Evolutionary conservation across 2,888 invertebrate species (phyloP).

Genomic region (Chymomyza amoena): DNA sequence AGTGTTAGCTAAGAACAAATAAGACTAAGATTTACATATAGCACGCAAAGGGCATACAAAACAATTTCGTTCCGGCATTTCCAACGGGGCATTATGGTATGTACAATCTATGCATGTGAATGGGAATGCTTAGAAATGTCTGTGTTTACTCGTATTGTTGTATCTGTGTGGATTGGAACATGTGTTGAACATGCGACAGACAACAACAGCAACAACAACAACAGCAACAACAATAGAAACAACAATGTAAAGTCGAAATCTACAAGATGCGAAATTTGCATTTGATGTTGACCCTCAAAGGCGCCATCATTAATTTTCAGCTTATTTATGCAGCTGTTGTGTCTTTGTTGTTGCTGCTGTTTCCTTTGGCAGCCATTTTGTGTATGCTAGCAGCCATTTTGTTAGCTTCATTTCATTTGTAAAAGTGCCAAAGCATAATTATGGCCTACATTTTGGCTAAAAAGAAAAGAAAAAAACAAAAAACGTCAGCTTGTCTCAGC

Average conservation of each 20-base stretch:
- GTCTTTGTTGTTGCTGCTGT: not conserved
- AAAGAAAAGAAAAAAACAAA: not conserved
- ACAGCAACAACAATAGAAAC: not conserved
- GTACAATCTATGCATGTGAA: conserved; percentile 47
- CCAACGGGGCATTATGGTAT: conserved; percentile 31
- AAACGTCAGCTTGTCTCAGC: not conserved
- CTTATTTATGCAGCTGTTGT: conserved; percentile 14
- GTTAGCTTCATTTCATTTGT: too few species aligned
- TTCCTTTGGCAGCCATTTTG: conserved; percentile 25
- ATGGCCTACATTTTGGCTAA: too few species aligned
- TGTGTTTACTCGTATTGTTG: not conserved
- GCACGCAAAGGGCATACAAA: too few species aligned
- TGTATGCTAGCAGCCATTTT: conserved; percentile 8
- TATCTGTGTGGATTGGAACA: conserved; percentile 6
- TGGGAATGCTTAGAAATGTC: conserved; percentile 2
- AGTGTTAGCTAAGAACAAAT: too few species aligned
- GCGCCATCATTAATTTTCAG: conserved; percentile 30
- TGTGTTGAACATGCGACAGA: not conserved
- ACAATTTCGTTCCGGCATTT: not conserved
- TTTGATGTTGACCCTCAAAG: conserved; percentile 61
- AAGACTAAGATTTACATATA: too few species aligned
- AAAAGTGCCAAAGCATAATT: too few species aligned
- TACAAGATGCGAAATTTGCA: conserved; percentile 55
- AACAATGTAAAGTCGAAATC: conserved; percentile 30
- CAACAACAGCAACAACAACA: not conserved